A percentile compares a stretch with the other conserved stretches of the same genome.
These are phyloP conservation scores for Plumapathes pennacea DNA, from an alignment of 92 coral and sea anemone genomes.

Conservation along the genomic window DNA sequence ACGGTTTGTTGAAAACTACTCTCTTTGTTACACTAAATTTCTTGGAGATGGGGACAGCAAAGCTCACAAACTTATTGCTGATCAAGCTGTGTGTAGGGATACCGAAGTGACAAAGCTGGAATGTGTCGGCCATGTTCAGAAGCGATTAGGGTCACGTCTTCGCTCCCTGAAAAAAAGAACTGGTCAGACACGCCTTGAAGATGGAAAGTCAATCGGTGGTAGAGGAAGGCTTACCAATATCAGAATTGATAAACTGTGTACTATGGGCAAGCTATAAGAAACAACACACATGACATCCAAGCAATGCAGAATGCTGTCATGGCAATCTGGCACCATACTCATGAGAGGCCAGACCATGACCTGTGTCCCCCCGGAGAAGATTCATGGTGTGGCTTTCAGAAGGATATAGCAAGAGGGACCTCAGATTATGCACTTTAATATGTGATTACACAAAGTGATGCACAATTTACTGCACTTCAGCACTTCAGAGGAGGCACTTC, in stretches of 20 bases:
- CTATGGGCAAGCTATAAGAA: conserved; percentile 51
- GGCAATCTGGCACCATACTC: conserved; percentile 59
- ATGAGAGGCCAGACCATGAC: conserved; percentile 32
- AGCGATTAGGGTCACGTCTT: conserved; percentile 50
- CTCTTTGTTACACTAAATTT: conserved; percentile 30
- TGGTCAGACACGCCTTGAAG: conserved; percentile 40
- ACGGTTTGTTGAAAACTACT: conserved; percentile 40
- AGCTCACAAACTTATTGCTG: conserved; percentile 19
- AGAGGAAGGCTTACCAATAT: conserved; percentile 38
- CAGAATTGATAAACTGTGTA: conserved; percentile 41
- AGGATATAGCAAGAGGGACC: conserved; percentile 10
- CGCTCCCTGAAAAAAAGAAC: conserved; percentile 40
- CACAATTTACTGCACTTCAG: too few relatives aligned
- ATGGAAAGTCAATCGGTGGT: conserved; percentile 55
- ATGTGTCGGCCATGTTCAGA: conserved; percentile 61
- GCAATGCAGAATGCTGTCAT: conserved; percentile 41
- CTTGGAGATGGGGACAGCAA: conserved; percentile 57
- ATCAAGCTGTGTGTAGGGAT: conserved; percentile 32
- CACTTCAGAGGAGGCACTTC: too few relatives aligned
- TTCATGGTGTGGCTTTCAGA: conserved; percentile 42
- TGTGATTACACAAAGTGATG: too few relatives aligned
- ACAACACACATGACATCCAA: conserved; percentile 25
- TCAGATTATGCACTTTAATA: too few relatives aligned
- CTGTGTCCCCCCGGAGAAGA: conserved; percentile 26
- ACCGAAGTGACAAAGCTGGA: conserved; percentile 27